A percentile compares a stretch with the other conserved stretches of the same genome.
These are phyloP conservation scores for Cydia fagiglandana DNA, from an alignment of 1,140 invertebrate genomes.

Conservation along the genomic window DNA sequence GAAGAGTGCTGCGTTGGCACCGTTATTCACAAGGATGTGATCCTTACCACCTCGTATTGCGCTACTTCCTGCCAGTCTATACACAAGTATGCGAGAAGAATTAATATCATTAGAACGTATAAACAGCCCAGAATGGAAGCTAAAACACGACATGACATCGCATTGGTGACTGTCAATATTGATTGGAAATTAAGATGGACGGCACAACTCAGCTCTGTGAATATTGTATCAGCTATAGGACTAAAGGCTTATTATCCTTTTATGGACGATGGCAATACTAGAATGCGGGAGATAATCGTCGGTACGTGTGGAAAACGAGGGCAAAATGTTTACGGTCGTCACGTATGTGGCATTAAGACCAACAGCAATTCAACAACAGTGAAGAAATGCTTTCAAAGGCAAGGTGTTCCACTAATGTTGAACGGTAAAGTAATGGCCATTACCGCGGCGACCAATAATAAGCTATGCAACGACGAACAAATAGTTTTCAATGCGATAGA, in stretches of 20 bases:
- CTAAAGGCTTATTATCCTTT: constrained; percentile 38
- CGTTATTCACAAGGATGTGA: constrained; percentile 42
- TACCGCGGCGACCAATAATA: constrained; percentile 35
- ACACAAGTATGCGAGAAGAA: constrained; percentile 25
- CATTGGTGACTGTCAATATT: constrained; percentile 26
- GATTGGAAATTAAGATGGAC: constrained; percentile 21
- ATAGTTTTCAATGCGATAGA: constrained; percentile 44
- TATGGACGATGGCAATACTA: constrained; percentile 32
- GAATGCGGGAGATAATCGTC: constrained; percentile 16
- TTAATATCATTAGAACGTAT: constrained; percentile 36
- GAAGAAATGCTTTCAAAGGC: constrained; percentile 33
- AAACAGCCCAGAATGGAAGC: constrained; percentile 33
- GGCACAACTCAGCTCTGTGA: constrained; percentile 40
- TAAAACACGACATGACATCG: constrained; percentile 34
- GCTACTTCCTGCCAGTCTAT: constrained; percentile 45
- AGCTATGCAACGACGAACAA: constrained; percentile 37
- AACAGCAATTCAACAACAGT: constrained; percentile 4
- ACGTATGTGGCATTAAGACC: constrained; percentile 44
- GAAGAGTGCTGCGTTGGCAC: constrained; percentile 48
- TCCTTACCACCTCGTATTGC: constrained; percentile 53
- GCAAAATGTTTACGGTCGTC: constrained; percentile 33
- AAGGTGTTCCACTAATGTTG: constrained; percentile 52
- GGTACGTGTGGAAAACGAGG: background rate
- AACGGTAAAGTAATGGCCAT: constrained; percentile 44
- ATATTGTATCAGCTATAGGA: constrained; percentile 36